Conservation (phyloP, 2,888 invertebrate genomes). For the Phlogophora meticulosa region DNA sequence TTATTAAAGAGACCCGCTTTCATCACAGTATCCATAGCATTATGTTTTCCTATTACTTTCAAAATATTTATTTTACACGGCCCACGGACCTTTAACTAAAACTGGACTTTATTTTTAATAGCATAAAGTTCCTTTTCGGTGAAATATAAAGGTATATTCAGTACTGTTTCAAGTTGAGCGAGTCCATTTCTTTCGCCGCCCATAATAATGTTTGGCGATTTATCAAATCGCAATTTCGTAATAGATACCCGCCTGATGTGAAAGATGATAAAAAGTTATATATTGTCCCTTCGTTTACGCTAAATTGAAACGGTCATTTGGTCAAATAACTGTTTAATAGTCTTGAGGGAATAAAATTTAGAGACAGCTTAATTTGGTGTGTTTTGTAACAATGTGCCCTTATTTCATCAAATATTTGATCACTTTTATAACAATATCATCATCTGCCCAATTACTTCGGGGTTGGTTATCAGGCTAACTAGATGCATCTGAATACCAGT, state of each 20-base stretch:
- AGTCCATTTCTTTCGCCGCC: conserved; percentile 89
- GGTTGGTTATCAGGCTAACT: too few species aligned
- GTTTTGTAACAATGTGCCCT: background rate
- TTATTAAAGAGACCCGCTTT: conserved; percentile 82
- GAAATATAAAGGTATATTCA: conserved; percentile 63
- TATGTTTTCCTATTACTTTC: conserved; percentile 85
- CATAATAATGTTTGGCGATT: conserved; percentile 90
- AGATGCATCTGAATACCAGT: too few species aligned
- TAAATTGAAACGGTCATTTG: conserved; percentile 59
- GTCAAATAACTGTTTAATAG: conserved; percentile 45
- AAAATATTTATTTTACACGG: conserved; percentile 83
- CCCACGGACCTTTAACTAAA: conserved; percentile 55
- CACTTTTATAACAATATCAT: too few species aligned
- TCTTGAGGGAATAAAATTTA: background rate
- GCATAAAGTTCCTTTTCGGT: conserved; percentile 71
- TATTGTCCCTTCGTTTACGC: conserved; percentile 71
- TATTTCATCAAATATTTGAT: conserved; percentile 6
- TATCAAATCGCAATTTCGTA: conserved; percentile 91
- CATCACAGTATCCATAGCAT: conserved; percentile 81
- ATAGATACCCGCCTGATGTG: conserved; percentile 89
- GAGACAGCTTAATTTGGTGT: conserved; percentile 2
- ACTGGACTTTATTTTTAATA: conserved; percentile 67
- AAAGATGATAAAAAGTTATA: conserved; percentile 83
- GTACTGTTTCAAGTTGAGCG: conserved; percentile 84
- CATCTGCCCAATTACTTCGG: too few species aligned